Evolutionary conservation across 2,888 invertebrate species (phyloP).

Genomic region (Escarpia spicata): DNA sequence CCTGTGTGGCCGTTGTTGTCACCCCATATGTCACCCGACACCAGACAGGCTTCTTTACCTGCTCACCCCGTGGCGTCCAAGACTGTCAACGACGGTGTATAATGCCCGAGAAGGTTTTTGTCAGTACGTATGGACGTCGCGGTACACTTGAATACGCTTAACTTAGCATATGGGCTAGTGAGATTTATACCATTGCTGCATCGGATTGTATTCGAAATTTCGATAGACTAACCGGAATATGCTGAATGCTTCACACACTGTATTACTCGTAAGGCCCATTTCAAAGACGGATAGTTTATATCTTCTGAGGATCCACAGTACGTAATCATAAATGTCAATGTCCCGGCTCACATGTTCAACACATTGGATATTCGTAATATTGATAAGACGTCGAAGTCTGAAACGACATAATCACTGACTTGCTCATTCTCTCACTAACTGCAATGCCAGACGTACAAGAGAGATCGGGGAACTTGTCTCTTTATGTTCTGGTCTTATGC

Average conservation of each 20-base stretch:
- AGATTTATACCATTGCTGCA: neutral
- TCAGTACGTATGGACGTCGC: neutral
- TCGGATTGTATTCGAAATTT: neutral
- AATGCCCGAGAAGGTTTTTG: neutral
- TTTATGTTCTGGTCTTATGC: too few relatives aligned
- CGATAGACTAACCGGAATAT: neutral
- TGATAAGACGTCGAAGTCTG: too few relatives aligned
- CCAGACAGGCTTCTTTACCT: neutral
- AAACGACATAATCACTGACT: neutral
- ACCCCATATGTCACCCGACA: neutral
- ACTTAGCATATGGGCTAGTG: neutral
- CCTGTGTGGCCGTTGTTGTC: neutral
- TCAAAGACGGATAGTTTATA: too few relatives aligned
- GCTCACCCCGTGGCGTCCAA: neutral
- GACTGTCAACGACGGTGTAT: neutral
- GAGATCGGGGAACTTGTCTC: too few relatives aligned
- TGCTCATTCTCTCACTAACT: neutral
- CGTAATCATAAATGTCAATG: too few relatives aligned
- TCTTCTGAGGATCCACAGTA: too few relatives aligned
- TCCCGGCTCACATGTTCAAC: too few relatives aligned
- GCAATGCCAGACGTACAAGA: too few relatives aligned
- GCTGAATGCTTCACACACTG: neutral
- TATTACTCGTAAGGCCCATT: too few relatives aligned
- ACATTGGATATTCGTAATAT: too few relatives aligned
- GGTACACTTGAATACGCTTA: neutral